Base-by-base conservation (phyloP, 2,113 vertebrate species). In the Seriola quinqueradiata region DNA sequence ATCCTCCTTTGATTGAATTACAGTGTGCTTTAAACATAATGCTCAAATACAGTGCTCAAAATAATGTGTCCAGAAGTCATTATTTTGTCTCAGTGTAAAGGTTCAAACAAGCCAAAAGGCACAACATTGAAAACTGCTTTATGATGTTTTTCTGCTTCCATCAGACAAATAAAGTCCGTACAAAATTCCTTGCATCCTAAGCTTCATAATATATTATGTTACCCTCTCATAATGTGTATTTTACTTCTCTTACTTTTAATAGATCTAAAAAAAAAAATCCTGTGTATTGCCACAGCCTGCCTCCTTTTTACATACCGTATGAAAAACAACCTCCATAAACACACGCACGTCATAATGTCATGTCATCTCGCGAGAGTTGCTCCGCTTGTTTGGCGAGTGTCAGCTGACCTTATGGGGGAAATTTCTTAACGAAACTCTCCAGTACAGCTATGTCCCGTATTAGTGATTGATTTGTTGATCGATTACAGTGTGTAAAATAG, bases 391-490 rank as follows among this genome's bases (percentile, higher is more conserved):
- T 55, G 48, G 55, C 2, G 79, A 63, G 59, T 69, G 85, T 94
- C 93, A 94, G 77, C 72, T 94, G 93, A 93, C 81, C 73, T 23
- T 25, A 59, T 42, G 12, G 68, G 69, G 70, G 64, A 79, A 77
- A 81, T 87, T 69, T 84, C 48, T 84, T 28, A 81, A 75, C 74
- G 84, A 78, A 90, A 87, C 79, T 87, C 12, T 48, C 61, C 14
- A 28, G 28, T 4, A n/a, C 23, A 87, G 86, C 52, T 28, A 93
- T 93, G 92, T 88, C 64, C 40, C 72, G 11, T 48, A 52, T 75
- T 42, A 40, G 55, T 19, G 70, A 87, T 65, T 80, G 23, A 38
- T 78, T 11, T 59, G 34, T 70, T 7, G 32, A 68, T 73, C 83
- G 68, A 40, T 74, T 57, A 14, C 75, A 16, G 34, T 23, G 63